Conservation (phyloP, 2,113 vertebrate species). For the Amia ocellicauda region DNA sequence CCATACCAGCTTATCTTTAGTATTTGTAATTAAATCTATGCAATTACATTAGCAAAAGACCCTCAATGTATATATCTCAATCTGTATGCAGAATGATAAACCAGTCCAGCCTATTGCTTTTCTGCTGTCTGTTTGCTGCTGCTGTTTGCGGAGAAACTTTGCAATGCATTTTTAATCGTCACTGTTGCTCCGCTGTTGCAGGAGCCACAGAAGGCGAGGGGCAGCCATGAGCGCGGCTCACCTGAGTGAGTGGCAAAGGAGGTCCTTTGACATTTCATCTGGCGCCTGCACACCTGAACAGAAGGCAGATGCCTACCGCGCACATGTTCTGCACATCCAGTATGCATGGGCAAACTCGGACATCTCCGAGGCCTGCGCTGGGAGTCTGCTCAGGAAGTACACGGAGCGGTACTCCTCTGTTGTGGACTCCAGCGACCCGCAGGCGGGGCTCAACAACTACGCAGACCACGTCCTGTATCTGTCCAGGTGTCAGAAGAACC, state of each 20-base stretch:
- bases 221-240: conserved; percentile 62
- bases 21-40: no score
- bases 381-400: conserved; percentile 79
- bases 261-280: conserved; percentile 83
- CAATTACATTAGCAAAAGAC: no score
- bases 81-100: no score
- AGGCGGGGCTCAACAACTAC: conserved; percentile 87
- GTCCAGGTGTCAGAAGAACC: conserved; percentile 77
- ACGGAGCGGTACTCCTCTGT: conserved; percentile 79
- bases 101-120: neutral
- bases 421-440: conserved; percentile 82
- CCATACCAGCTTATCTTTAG: no score
- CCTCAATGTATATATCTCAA: no score
- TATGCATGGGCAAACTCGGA: conserved; percentile 86
- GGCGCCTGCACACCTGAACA: conserved; percentile 73
- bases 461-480: conserved; percentile 78
- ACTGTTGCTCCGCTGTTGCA: conserved; percentile 45
- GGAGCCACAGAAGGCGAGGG: conserved; percentile 60
- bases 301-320: conserved; percentile 86
- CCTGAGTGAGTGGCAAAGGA: conserved; percentile 88
- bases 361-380: conserved; percentile 76
- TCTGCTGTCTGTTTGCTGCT: neutral
- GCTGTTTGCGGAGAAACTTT: neutral
- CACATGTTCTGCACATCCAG: conserved; percentile 82
- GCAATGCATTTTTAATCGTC: conserved; percentile 54